Percentiles rank a stretch among this genome's conserved stretches.
Evolutionary conservation across 2,888 invertebrate species (phyloP).

Genomic region (Chrysina gloriosa): DNA sequence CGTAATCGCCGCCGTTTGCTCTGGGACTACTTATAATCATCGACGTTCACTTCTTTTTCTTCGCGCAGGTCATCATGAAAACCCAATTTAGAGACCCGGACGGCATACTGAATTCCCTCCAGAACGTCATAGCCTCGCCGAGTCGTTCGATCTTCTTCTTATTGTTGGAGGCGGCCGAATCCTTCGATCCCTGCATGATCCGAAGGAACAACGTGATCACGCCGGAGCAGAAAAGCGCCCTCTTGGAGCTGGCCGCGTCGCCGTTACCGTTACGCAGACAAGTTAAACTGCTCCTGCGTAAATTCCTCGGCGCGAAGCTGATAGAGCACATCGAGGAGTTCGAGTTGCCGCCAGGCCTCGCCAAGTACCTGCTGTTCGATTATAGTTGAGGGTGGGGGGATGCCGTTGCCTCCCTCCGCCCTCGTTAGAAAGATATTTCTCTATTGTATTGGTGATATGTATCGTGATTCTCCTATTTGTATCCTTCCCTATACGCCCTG

Average conservation of each 20-base stretch:
- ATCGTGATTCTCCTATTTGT: constrained; percentile 7
- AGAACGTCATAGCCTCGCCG: constrained; percentile 72
- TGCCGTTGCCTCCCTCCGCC: background rate
- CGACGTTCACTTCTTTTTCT: constrained; percentile 19
- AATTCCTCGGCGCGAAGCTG: constrained; percentile 68
- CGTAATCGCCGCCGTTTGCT: too few relatives aligned
- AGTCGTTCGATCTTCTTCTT: constrained; percentile 74
- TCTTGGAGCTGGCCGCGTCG: constrained; percentile 74
- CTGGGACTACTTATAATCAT: background rate
- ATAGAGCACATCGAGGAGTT: constrained; percentile 70
- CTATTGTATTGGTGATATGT: constrained; percentile 10
- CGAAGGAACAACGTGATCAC: constrained; percentile 76
- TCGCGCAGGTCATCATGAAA: constrained; percentile 78
- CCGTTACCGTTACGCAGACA: constrained; percentile 77
- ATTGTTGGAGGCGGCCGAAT: constrained; percentile 79
- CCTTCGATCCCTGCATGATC: constrained; percentile 85
- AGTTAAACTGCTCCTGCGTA: constrained; percentile 67
- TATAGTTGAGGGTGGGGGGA: constrained; percentile 58
- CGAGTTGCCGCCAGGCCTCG: constrained; percentile 74
- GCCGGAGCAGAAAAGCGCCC: constrained; percentile 72
- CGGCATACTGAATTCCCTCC: constrained; percentile 83
- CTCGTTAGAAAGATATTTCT: background rate
- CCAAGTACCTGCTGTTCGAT: constrained; percentile 77
- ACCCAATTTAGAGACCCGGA: constrained; percentile 87
- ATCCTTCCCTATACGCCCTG: too few relatives aligned